A percentile compares a stretch with the other conserved stretches of the same genome.
Conservation (phyloP, 2,797 vertebrate genomes). For the Trachops cirrhosus region DNA sequence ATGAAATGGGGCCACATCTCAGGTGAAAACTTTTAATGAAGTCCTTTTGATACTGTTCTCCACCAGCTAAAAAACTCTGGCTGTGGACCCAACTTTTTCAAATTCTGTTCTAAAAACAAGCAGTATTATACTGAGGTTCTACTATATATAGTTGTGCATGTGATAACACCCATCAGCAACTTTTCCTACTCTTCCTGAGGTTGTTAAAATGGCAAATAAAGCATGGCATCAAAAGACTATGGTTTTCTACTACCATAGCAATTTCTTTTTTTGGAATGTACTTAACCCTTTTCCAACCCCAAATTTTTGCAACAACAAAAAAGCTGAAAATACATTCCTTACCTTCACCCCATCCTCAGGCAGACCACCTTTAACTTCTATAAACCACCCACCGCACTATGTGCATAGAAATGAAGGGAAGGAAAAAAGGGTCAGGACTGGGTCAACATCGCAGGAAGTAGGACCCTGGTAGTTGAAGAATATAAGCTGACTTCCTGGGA, state of each 20-base stretch:
- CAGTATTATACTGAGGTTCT: constrained; percentile 26
- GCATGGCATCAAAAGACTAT: background rate
- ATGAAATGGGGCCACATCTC: background rate
- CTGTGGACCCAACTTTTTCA: background rate
- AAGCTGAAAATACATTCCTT: background rate
- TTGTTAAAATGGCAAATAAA: constrained; percentile 39
- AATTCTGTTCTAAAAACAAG: constrained; percentile 29
- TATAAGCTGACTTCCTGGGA: background rate
- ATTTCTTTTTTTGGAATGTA: constrained; percentile 7
- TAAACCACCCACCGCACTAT: background rate
- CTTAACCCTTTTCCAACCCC: background rate
- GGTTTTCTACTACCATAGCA: constrained; percentile 18
- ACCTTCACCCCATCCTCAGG: background rate
- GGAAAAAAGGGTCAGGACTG: background rate
- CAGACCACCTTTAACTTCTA: background rate
- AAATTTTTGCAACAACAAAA: background rate
- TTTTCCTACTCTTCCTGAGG: constrained; percentile 10
- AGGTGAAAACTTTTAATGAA: background rate
- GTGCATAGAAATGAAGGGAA: background rate
- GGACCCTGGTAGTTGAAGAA: background rate
- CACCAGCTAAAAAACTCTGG: constrained; percentile 11
- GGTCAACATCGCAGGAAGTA: background rate
- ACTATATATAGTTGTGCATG: constrained; percentile 35
- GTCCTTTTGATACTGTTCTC: background rate
- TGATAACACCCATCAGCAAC: constrained; percentile 37